phyloP scores from a whole-genome alignment of 2,888 invertebrate species.

The Epiblema foenella region DNA sequence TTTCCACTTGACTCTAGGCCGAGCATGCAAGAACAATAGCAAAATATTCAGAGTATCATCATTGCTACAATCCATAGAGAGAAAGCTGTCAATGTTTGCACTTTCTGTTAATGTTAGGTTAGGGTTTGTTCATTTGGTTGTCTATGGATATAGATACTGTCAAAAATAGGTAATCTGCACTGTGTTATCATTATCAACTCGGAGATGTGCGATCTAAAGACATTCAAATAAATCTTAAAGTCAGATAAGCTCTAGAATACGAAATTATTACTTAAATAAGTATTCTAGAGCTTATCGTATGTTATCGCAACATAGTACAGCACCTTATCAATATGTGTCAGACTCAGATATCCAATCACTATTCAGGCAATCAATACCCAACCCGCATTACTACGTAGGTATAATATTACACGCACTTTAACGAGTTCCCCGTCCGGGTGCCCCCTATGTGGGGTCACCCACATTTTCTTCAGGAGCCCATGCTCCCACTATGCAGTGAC shows the following conservation, averaged over 20 bases:
- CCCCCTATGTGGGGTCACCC: too few species aligned
- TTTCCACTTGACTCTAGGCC: too few species aligned
- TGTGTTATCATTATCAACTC: not conserved
- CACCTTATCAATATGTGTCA: slow-evolving; percentile 40
- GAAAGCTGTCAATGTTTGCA: too few species aligned
- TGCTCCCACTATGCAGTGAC: too few species aligned
- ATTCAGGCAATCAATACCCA: slow-evolving; percentile 30
- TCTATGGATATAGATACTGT: not conserved
- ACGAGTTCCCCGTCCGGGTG: too few species aligned
- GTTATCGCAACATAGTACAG: slow-evolving; percentile 12
- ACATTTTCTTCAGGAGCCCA: too few species aligned
- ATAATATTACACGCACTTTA: not conserved
- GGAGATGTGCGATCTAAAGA: not conserved
- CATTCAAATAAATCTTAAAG: slow-evolving; percentile 15
- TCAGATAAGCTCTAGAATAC: slow-evolving; percentile 6
- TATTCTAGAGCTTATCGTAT: too few species aligned
- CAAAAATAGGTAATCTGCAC: not conserved
- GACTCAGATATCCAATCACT: slow-evolving; percentile 14
- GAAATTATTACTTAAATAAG: not conserved
- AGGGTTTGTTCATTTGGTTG: too few species aligned
- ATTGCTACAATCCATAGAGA: too few species aligned
- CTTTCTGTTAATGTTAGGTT: too few species aligned
- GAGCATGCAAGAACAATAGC: too few species aligned
- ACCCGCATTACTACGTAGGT: not conserved
- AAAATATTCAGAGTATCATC: too few species aligned